Conservation (phyloP, 2,113 vertebrate species). For the Cheirogaleus medius region DNA sequence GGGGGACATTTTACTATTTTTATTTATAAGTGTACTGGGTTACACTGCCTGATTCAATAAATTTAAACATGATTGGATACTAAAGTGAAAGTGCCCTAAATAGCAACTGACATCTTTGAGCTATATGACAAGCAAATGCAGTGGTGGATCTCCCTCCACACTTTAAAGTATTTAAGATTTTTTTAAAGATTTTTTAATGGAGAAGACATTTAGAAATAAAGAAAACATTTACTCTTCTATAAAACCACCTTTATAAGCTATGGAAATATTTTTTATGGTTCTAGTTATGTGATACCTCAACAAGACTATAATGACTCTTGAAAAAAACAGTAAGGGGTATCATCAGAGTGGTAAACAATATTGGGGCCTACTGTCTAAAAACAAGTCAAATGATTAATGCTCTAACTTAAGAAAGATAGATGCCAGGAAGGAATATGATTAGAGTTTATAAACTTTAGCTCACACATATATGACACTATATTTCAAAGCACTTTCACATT, state of each 20-base stretch:
- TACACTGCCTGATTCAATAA: neutral
- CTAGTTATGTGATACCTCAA: neutral
- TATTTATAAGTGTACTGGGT: neutral
- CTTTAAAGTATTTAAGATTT: neutral
- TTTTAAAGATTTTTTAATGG: neutral
- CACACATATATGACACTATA: neutral
- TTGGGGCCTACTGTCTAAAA: neutral
- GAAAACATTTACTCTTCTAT: neutral
- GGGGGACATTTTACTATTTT: neutral
- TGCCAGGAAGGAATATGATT: neutral
- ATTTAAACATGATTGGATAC: neutral
- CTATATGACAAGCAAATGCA: neutral
- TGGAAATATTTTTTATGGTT: neutral
- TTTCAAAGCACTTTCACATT: neutral
- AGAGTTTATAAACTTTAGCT: neutral
- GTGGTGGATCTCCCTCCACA: neutral
- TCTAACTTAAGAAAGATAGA: neutral
- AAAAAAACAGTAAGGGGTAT: neutral
- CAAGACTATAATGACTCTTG: neutral
- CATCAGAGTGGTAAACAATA: neutral
- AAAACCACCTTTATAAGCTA: neutral
- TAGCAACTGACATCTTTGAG: neutral
- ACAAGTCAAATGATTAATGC: neutral
- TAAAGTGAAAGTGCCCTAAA: neutral
- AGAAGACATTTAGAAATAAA: conserved; percentile 9